Base-by-base conservation (phyloP, 2,888 invertebrate species). In the Nymphalis polychloros region DNA sequence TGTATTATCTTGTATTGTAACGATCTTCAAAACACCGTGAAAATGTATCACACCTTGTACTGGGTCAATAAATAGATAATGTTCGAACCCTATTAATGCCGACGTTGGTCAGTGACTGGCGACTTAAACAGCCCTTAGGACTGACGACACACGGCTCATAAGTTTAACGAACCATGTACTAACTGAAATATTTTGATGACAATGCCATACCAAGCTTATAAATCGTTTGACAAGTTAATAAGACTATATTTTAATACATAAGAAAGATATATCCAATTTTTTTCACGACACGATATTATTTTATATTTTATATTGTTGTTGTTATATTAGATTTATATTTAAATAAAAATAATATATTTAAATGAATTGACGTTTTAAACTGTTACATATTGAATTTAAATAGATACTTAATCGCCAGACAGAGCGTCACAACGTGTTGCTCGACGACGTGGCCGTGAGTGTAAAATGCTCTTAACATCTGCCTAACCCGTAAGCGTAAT, bases 401-500 rank as follows among this genome's bases (percentile, higher is more conserved):
- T 55, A 10, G n/a, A 35, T 41, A 19, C 17, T 20, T 13, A 19
- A 19, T 41, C 41, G 41, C 6, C 19, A 41, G 41, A 8, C 57
- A 35, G 19, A 19, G 41, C 19, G 13, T 20, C 13, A 6, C n/a
- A 20, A 19, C 19, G 41, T 31, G 2, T 61, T 60, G 74, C 68
- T 73, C 60, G 71, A 63, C 62, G 59, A 72, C 72, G 75, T 66
- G 47, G 20, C 19, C 8, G 62, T 53, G 75, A 68, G 82, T 89
- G 72, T 82, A 81, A 84, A 76, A 73, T 73, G 65, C 48, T 73
- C 81, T 84, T 83, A 88, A 87, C 92, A 92, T 90, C 92, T 92
- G 92, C 88, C 86, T 85, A 88, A 89, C 87, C 86, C 88, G 85
- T 85, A 83, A 76, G 81, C 88, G 86, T 88, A 91, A 90, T 91